Conservation (phyloP, 2,797 vertebrate species). For the Darevskia mixta region DNA sequence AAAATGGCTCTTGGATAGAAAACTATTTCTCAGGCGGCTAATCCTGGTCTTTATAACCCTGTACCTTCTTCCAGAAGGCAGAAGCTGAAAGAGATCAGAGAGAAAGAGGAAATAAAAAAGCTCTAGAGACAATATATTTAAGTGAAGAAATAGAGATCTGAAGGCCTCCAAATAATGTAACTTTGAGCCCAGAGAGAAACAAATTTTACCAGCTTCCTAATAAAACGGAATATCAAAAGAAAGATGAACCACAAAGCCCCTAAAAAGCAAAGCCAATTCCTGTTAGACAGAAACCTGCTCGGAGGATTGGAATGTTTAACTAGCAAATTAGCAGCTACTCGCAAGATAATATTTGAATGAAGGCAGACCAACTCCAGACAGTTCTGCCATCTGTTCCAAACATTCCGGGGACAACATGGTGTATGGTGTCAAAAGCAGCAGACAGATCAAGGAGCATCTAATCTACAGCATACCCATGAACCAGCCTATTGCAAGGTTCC, state of each 20-base stretch:
- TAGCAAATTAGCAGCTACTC: slow-evolving; percentile 42
- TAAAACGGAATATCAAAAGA: not conserved
- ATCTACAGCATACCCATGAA: not conserved
- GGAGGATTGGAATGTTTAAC: slow-evolving; percentile 45
- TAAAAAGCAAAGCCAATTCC: slow-evolving; percentile 4
- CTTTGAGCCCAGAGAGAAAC: not conserved
- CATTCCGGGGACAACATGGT: slow-evolving; percentile 25
- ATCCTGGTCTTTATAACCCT: too few species aligned
- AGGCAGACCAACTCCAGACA: slow-evolving; percentile 54
- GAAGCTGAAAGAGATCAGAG: too few species aligned
- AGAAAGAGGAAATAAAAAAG: not conserved
- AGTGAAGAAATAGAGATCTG: not conserved
- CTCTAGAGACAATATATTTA: not conserved
- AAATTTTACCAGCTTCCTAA: not conserved
- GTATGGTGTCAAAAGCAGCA: slow-evolving; percentile 37
- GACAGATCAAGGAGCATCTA: slow-evolving; percentile 40
- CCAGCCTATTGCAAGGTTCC: slow-evolving; percentile 42
- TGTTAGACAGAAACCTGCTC: slow-evolving; percentile 34
- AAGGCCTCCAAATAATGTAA: not conserved
- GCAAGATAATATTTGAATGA: slow-evolving; percentile 35
- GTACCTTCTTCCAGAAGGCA: too few species aligned
- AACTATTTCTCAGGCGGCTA: too few species aligned
- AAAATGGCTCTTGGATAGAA: too few species aligned
- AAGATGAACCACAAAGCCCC: not conserved
- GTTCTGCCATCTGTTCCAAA: slow-evolving; percentile 65